A percentile compares a stretch with the other conserved stretches of the same genome.
These are phyloP conservation scores for Chironomus tentans DNA, from an alignment of 2,888 invertebrate species.

Conservation along the genomic window DNA sequence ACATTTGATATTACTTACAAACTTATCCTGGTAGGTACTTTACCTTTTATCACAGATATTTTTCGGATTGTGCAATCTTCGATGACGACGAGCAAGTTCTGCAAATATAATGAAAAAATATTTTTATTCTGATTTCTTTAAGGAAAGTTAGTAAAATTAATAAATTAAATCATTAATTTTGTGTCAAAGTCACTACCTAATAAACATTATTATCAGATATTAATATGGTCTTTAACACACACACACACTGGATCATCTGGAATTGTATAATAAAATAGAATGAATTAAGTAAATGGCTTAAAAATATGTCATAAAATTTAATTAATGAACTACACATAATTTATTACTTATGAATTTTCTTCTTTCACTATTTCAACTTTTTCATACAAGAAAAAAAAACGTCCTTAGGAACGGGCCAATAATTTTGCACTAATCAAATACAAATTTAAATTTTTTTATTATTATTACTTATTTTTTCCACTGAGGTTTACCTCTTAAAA, in stretches of 20 bases:
- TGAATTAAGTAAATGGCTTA: not conserved
- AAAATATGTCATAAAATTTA: not conserved
- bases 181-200: constrained; percentile 21
- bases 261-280: constrained; percentile 1
- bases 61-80: not conserved
- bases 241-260: not conserved
- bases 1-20: not conserved
- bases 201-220: not conserved
- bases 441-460: no score
- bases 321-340: not conserved
- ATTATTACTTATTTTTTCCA: no score
- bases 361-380: no score
- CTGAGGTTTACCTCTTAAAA: not conserved
- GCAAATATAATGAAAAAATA: constrained; percentile 4
- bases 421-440: no score
- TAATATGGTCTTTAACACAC: constrained; percentile 5
- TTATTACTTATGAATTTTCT: not conserved
- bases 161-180: not conserved
- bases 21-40: not conserved
- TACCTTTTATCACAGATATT: not conserved
- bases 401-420: no score
- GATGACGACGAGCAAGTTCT: not conserved
- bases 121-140: not conserved
- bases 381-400: no score
- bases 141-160: not conserved